These are phyloP conservation scores for Sepiola atlantica DNA, from an alignment of 2,888 invertebrate genomes.

Conservation along the genomic window DNA sequence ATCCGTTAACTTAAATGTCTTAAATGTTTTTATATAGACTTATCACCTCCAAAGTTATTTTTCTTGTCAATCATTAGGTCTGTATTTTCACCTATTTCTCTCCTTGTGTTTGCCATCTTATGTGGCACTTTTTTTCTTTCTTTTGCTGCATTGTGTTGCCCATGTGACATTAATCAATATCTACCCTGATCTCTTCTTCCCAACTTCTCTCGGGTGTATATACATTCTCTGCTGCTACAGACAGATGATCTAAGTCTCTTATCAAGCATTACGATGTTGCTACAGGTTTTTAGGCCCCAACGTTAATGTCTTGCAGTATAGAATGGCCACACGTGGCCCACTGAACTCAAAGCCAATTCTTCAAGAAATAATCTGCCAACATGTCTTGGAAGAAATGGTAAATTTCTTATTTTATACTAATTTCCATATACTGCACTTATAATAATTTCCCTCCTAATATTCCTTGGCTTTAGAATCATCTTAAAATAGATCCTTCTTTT, in stretches of 20 bases:
- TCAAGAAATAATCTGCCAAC: conserved; percentile 35
- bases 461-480: background rate
- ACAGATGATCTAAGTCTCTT: background rate
- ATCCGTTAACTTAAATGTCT: background rate
- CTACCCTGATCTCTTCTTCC: background rate
- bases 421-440: background rate
- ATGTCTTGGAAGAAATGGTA: conserved; percentile 44
- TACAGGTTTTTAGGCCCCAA: background rate
- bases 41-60: too few species aligned
- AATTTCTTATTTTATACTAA: background rate
- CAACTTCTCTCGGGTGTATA: conserved; percentile 5
- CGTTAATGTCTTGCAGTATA: conserved; percentile 6
- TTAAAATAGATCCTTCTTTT: conserved; percentile 32
- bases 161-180: background rate
- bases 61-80: too few species aligned
- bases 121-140: background rate
- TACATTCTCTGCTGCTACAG: background rate
- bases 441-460: background rate
- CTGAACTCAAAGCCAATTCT: conserved; percentile 34
- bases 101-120: background rate
- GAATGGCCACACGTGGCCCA: conserved; percentile 35
- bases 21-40: too few species aligned
- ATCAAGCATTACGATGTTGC: background rate
- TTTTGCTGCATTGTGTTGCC: background rate
- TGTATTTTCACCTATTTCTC: background rate